Base-by-base conservation (phyloP, 2,797 vertebrate species). In the Danio kyathit region DNA sequence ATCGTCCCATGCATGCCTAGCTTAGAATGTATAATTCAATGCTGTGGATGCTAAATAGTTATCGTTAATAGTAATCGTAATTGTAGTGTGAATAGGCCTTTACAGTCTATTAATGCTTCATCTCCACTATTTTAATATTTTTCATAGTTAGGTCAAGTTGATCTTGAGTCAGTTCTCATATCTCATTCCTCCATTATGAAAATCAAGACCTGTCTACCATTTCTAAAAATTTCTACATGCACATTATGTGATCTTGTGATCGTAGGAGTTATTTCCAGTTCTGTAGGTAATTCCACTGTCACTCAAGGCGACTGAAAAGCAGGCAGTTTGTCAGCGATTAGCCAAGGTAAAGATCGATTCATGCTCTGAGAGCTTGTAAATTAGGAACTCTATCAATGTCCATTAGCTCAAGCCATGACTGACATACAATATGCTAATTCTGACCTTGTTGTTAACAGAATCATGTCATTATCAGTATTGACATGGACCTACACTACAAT, bases 351-450 rank as follows among this genome's bases (percentile, higher is more conserved):
- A 41, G 70, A 82, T 87, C 80, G 60, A 87, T 87, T 83, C 78
- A 21, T 74, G 64, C 79, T 76, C 52, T 16, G 66, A 64, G 81
- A 85, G 78, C 76, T 82, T 83, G 76, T 78, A 80, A 87, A 79
- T 77, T 66, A 75, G 52, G 69, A 85, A 82, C 78, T 79, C 75
- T 76, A 73, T 84, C 81, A 82, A 63, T 84, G 76, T 57, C 83
- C 82, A 74, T 87, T 84, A 86, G 52, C 64, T 60, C 59, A 84
- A 65, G 59, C 40, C 73, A 79, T 74, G 75, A 83, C 77, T 83
- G 83, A 80, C 86, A 86, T 78, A 29, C 29, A 29, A 29, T 29
- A 83, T 87, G 85, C 82, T 84, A 86, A 87, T 85, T 81, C 60
- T 66, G 86, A 85, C 83, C 86, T 85, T 83, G 83, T 82, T 83